Evolutionary conservation across 2,797 vertebrate genomes (phyloP).

Genomic region (Phylloscopus collybita): DNA sequence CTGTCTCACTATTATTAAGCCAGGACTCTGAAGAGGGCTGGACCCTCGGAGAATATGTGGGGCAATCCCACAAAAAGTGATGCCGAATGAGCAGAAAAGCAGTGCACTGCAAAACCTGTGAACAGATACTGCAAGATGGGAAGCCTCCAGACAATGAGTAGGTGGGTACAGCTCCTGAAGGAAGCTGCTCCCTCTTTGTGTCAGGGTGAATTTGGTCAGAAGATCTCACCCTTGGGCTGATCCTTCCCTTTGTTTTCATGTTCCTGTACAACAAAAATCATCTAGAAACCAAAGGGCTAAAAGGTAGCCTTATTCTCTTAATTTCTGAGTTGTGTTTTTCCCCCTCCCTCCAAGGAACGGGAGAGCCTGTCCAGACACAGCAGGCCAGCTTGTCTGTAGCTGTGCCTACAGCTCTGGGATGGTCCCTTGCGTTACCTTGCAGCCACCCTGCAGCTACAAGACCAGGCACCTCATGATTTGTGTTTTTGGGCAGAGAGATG

Average conservation of each 20-base stretch:
- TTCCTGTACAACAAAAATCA: background rate
- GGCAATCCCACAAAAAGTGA: background rate
- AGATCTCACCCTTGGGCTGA: background rate
- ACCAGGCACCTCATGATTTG: fast-evolving
- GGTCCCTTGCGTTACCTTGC: fast-evolving
- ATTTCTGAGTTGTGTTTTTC: background rate
- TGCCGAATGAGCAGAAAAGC: background rate
- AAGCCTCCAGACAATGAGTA: background rate
- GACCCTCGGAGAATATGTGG: too few relatives aligned
- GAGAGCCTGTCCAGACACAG: background rate
- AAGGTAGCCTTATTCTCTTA: background rate
- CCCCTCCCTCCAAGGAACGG: background rate
- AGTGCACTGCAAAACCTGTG: background rate
- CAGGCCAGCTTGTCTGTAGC: fast-evolving
- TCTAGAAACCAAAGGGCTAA: background rate
- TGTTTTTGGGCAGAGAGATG: background rate
- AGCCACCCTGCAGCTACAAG: background rate
- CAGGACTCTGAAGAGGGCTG: too few relatives aligned
- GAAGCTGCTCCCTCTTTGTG: background rate
- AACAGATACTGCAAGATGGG: background rate
- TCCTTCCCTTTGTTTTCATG: background rate
- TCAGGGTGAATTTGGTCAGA: background rate
- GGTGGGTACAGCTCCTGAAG: background rate
- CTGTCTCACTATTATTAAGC: too few relatives aligned
- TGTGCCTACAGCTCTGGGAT: background rate